Evolutionary conservation across 1,140 invertebrate species (phyloP), one percentile per base, ranked within the genome.

Genomic region (Diorhabda sublineata): DNA sequence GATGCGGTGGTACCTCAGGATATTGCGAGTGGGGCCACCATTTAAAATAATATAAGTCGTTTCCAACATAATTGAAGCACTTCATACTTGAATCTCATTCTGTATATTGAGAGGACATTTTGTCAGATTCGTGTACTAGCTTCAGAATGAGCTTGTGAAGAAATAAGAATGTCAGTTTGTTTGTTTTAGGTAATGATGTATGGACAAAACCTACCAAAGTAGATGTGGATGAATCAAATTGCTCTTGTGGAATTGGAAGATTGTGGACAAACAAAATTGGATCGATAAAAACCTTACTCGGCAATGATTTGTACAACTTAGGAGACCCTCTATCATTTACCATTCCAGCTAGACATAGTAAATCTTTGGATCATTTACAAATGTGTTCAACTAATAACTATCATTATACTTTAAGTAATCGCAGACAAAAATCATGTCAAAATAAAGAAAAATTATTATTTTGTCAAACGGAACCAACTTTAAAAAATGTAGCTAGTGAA

Each of bases 341-440:
- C 2, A 77, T 90, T 44, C 89, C 90, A 3, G 87, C 90, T 2
- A 82, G 91, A 61, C 91, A 93, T 77, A 92, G 91, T 77, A 93
- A 92, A 76, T 92, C 91, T 0, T 77, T 93, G 56, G 91, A 93
- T 78, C 91, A 93, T 73, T 77, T 93, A 45, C 71, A 73, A 67
- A 69, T 73, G 43, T 60, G 67, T 63, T 70, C 72, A 66, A 66
- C 63, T 63, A 77, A 70, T 63, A 70, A 61, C 62, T 71, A 73
- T 59, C 74, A 75, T 62, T 69, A 69, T 68, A 75, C 75, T 6
- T 65, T 63, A 43, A 65, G 64, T 58, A 65, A 65, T 43, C 26
- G 47, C 26, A 43, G 41, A 26, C 47, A 58, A 57, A 56, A 68
- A 63, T 7, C 7, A 45, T 56, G 61, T 7, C 41, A 45, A 5